A percentile compares a stretch with the other conserved stretches of the same genome.
These are phyloP conservation scores for Panagrolaimus sp. DNA, from an alignment of 1,140 invertebrate species.

Conservation along the genomic window DNA sequence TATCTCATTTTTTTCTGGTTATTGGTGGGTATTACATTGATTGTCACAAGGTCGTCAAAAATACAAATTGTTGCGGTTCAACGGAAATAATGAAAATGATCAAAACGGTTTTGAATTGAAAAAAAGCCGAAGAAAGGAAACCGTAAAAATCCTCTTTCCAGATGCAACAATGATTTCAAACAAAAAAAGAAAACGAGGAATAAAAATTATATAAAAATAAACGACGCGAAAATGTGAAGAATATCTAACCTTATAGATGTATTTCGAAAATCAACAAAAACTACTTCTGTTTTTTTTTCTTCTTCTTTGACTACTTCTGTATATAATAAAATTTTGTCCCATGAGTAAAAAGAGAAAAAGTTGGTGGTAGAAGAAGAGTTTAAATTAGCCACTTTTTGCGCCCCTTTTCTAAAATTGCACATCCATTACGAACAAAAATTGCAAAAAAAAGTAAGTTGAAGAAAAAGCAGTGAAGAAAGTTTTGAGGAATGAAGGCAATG, in stretches of 20 bases:
- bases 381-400: slow-evolving; percentile 14
- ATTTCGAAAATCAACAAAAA: slow-evolving; percentile 5
- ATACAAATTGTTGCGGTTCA: slow-evolving; percentile 14
- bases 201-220: background rate
- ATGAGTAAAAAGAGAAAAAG: slow-evolving; percentile 1
- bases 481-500: background rate
- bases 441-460: background rate
- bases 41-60: slow-evolving; percentile 18
- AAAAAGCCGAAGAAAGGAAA: background rate
- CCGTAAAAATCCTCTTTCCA: background rate
- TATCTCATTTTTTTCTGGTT: no score
- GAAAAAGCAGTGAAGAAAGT: slow-evolving; percentile 1
- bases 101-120: background rate
- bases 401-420: slow-evolving; percentile 14
- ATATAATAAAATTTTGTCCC: background rate
- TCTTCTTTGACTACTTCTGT: background rate
- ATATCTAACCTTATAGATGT: background rate
- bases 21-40: background rate
- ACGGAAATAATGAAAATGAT: slow-evolving; percentile 3
- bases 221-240: background rate
- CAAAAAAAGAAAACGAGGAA: background rate
- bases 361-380: background rate
- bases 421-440: slow-evolving; percentile 12
- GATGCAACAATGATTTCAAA: background rate
- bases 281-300: background rate